Evolutionary conservation across 2,888 invertebrate genomes (phyloP), one percentile per base, ranked within the genome.

Genomic region (Aphidoletes aphidimyza): DNA sequence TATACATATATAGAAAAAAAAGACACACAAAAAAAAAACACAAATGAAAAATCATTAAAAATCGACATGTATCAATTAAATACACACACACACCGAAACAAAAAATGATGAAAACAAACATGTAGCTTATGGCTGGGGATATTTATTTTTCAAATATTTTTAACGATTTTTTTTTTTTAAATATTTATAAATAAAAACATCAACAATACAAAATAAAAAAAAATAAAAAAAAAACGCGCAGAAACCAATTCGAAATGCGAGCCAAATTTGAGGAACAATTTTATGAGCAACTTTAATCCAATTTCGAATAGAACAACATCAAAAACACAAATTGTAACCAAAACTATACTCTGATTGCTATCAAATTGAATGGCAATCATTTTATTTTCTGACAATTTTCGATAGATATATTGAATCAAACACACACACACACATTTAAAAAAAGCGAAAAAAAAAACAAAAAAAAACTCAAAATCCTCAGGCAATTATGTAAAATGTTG

Each of bases 61-160:
- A 39, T 39, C 11, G 5, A 11, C 39, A 54, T 54, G n/a, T 6
- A 54, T 54, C 54, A 54, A 22, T 6, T 22, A 54, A 2, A 69
- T 30, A 69, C 69, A 69, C 22, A 47, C 17, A 47, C 22, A 54
- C 14, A 34, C 30, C 17, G 69, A 69, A 69, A 47, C 2, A 47
- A 11, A 47, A 19, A 19, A 19, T 8, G 39, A 39, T 39, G 11
- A 39, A 47, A 47, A 30, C 9, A 69, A 69, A 26, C 19, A 69
- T n/a, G 69, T 69, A 69, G 69, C 69, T 30, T 69, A 69, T 69
- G 69, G 69, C 69, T 69, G 69, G 69, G 69, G 69, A 30, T 69
- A 69, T 69, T 69, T 69, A 69, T 69, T 69, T 69, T 69, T 69
- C 69, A 69, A 69, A 69, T 69, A 69, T 11, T 69, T 69, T 69